Base-by-base conservation (phyloP, 2,888 invertebrate genomes). In the Graphium colonna region DNA sequence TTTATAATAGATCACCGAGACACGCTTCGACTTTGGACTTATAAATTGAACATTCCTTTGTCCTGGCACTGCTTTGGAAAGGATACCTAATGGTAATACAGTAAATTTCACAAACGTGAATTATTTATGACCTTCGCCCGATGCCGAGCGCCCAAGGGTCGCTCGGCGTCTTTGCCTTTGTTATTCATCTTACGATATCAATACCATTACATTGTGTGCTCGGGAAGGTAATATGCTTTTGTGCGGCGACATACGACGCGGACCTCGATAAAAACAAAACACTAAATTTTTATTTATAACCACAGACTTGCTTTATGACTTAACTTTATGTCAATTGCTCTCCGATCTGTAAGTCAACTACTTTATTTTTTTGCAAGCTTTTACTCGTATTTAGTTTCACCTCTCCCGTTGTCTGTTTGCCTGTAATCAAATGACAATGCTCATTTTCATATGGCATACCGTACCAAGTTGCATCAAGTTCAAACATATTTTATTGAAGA, bases 51-150 rank as follows among this genome's bases (percentile, higher is more conserved):
- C 21, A 43, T 17, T 21, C 21, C 21, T 8, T 41, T 12, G 12
- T 41, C 26, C 17, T n/a, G 12, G 10, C 39, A 31, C 7, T 31
- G 16, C 28, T 48, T 17, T 12, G 9, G 28, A 33, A 51, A 42
- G 5, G 10, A 36, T 50, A 36, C 42, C 41, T 18, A 42, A 51
- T 43, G 28, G 13, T 51, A 45, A 39, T 51, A 40, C 38, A 36
- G 39, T 51, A 51, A 36, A 51, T 45, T 45, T 51, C 31, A 45
- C 39, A 51, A 10, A 26, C 26, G 28, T 51, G 44, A 51, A 51
- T 51, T 45, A 51, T 51, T 45, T 39, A 51, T 51, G 17, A 10
- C 38, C 43, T 43, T 43, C 17, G 16, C 12, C 8, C 26, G 38
- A 36, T 36, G 15, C 13, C 21, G 21, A 21, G 38, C 44, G 44